Evolutionary conservation across 2,113 vertebrate genomes (phyloP).

Genomic region (Menura novaehollandiae): DNA sequence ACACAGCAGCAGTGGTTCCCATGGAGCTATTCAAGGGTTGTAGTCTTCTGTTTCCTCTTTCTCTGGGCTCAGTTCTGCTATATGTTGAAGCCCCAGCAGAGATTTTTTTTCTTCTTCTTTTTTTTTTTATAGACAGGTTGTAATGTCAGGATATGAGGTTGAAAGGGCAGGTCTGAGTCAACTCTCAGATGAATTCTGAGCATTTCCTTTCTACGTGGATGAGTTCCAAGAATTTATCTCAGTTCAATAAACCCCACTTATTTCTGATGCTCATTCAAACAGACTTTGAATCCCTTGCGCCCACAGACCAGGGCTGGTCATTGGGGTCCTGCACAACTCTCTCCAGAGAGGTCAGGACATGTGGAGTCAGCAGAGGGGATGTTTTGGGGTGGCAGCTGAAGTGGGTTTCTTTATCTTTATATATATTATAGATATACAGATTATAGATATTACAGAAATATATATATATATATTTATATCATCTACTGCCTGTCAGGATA

Average conservation of each 20-base stretch:
- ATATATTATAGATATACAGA: not conserved
- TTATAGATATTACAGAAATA: not conserved
- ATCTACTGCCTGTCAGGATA: not conserved
- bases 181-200: constrained; percentile 23
- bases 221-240: constrained; percentile 28
- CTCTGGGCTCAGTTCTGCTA: not conserved
- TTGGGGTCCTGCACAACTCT: not conserved
- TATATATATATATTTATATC: not conserved
- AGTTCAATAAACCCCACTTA: constrained; percentile 45
- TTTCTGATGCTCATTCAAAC: constrained; percentile 20
- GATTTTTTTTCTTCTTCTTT: not conserved
- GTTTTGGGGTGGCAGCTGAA: not conserved
- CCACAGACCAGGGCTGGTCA: not conserved
- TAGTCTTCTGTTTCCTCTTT: not conserved
- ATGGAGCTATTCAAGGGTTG: not conserved
- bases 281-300: not conserved
- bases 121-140: not conserved
- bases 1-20: not conserved
- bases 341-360: not conserved
- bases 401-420: not conserved
- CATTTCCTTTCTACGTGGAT: constrained; percentile 36
- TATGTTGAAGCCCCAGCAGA: not conserved
- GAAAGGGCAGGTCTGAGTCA: constrained; percentile 43
- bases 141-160: constrained; percentile 19
- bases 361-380: not conserved